phyloP scores from a whole-genome alignment of 2,888 invertebrate species.

The Dione juno region DNA sequence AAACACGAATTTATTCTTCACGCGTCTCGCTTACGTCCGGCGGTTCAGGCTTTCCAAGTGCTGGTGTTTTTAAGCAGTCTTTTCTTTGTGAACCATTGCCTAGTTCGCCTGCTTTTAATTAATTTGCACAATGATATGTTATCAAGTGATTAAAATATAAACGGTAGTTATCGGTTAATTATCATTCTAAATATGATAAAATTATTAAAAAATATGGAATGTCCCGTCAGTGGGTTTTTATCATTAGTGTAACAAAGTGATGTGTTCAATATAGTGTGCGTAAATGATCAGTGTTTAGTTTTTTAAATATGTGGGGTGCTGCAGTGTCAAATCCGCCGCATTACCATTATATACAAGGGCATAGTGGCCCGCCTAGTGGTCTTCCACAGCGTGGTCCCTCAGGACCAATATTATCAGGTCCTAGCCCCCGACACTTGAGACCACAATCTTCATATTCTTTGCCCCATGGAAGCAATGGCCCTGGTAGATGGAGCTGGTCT shows the following conservation, averaged over 20 bases:
- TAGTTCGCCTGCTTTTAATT: constrained; percentile 71
- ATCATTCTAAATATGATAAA: constrained; percentile 69
- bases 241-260: constrained; percentile 71
- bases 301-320: constrained; percentile 75
- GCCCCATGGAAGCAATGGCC: constrained; percentile 82
- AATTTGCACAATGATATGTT: constrained; percentile 55
- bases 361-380: constrained; percentile 55
- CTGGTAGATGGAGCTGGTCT: constrained; percentile 82
- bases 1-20: constrained; percentile 77
- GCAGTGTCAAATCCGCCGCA: constrained; percentile 78
- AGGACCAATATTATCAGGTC: constrained; percentile 70
- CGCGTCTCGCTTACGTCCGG: constrained; percentile 79
- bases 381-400: constrained; percentile 62
- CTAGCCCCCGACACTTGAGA: constrained; percentile 67
- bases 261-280: constrained; percentile 48
- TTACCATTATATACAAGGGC: constrained; percentile 74
- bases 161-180: constrained; percentile 67
- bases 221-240: constrained; percentile 65
- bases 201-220: constrained; percentile 61
- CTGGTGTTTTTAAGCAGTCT: constrained; percentile 74
- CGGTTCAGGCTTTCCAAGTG: constrained; percentile 77
- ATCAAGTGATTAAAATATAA: constrained; percentile 63
- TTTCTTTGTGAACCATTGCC: constrained; percentile 74
- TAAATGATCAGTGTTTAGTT: constrained; percentile 56
- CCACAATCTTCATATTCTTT: constrained; percentile 81